Conservation (phyloP, 2,888 invertebrate genomes). For the Aradus depressus region DNA sequence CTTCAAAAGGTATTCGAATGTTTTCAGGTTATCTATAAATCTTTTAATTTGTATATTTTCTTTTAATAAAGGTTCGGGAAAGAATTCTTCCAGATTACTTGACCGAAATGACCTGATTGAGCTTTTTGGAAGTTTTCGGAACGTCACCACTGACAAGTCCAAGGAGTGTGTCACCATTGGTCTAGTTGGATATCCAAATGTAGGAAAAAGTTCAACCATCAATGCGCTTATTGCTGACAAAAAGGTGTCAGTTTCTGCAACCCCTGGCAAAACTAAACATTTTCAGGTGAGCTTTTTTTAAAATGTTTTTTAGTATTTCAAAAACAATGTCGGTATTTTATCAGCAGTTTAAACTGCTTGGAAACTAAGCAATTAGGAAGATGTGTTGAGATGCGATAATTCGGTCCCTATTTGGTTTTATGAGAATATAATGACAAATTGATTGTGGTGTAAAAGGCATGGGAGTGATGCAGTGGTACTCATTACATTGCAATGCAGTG, state of each 20-base stretch:
- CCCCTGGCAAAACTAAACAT: constrained; percentile 98
- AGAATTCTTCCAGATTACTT: constrained; percentile 40
- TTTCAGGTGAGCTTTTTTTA: constrained; percentile 47
- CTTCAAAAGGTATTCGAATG: no score
- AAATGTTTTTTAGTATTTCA: no score
- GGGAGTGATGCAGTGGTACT: no score
- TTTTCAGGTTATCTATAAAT: not conserved
- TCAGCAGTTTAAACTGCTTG: no score
- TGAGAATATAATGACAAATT: no score
- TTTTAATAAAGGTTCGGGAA: constrained; percentile 7
- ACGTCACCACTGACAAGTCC: constrained; percentile 39
- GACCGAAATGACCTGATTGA: constrained; percentile 57
- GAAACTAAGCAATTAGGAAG: no score
- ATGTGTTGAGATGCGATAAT: no score
- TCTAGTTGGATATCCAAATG: constrained; percentile 97
- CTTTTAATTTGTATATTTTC: not conserved
- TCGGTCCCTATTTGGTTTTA: no score
- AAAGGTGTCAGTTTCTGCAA: constrained; percentile 81
- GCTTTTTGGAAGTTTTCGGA: constrained; percentile 51
- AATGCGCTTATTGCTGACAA: constrained; percentile 71
- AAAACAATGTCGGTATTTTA: no score
- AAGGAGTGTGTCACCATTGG: constrained; percentile 66
- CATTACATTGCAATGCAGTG: no score
- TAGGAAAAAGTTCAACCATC: constrained; percentile 99
- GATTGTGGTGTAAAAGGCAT: no score